Percentiles rank a stretch among this genome's conserved stretches.
Evolutionary conservation across 2,888 invertebrate species (phyloP).

Genomic region (Globia sparganii): DNA sequence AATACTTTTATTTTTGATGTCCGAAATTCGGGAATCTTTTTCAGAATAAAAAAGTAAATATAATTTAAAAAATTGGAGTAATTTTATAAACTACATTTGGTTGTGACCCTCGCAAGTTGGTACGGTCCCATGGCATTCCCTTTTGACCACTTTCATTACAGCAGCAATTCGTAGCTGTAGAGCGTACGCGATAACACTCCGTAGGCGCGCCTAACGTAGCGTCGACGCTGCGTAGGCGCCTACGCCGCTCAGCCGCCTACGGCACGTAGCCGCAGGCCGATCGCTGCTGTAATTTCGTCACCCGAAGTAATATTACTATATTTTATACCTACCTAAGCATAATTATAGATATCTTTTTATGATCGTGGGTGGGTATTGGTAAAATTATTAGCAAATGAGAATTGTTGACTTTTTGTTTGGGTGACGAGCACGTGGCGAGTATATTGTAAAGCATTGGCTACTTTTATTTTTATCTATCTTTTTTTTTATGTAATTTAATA

Average conservation of each 20-base stretch:
- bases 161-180: background rate
- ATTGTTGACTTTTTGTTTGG: background rate
- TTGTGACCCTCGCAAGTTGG: too few relatives aligned
- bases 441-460: background rate
- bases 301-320: background rate
- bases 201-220: background rate
- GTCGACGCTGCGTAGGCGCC: slow-evolving; percentile 1
- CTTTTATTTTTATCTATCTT: too few relatives aligned
- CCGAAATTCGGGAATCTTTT: too few relatives aligned
- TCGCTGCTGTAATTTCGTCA: background rate
- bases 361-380: background rate
- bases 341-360: too few relatives aligned
- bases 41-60: too few relatives aligned
- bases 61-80: too few relatives aligned
- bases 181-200: too few relatives aligned
- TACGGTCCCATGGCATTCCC: too few relatives aligned
- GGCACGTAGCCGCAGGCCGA: background rate
- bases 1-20: too few relatives aligned
- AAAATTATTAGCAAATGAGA: background rate
- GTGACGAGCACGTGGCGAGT: background rate
- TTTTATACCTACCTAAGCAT: background rate
- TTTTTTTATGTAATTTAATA: too few relatives aligned
- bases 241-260: background rate
- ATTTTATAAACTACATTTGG: too few relatives aligned
- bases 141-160: background rate